Evolutionary conservation across 2,888 invertebrate species (phyloP), one percentile per base, ranked within the genome.

Genomic region (Ceramica pisi): DNA sequence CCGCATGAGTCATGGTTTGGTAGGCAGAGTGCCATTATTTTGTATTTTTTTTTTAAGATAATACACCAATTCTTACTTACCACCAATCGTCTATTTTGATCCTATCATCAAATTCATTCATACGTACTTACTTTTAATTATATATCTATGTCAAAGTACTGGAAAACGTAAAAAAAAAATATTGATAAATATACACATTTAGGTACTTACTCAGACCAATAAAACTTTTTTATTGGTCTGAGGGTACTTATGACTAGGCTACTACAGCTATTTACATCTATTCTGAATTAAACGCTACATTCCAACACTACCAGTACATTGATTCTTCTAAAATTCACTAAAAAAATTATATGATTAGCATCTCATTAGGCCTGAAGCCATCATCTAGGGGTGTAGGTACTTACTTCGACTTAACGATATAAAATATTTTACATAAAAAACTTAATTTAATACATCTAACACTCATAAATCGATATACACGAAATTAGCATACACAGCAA

Each of bases 401-500:
- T 69, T 56, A 75, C 31, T 48, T 21, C 41, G 46, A n/a, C 12
- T 41, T 61, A 44, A 60, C 71, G 31, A 66, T 21, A 9, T 51
- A 75, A 56, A 56, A 66, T 38, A 38, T 41, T 53, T 44, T 14
- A 65, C n/a, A 61, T 55, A 57, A 48, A 66, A 66, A 64, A 63
- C n/a, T 46, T 35, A 65, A 41, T 57, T 31, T 23, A 44, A 57
- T 51, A 82, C 62, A 79, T 66, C 78, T 73, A 81, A 85, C 75
- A 79, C 51, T 62, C 67, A 81, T 71, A 75, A 50, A 64, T 66
- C 57, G 23, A 71, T 65, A 81, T 67, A 87, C 82, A 81, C 60
- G 81, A 78, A 86, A 41, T 71, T 79, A 82, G 80, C 82, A 81
- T 78, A 74, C 62, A 85, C 77, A 82, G 74, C 77, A 60, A 82